Base-by-base conservation (phyloP, 2,888 invertebrate genomes). In the Pterostichus madidus region DNA sequence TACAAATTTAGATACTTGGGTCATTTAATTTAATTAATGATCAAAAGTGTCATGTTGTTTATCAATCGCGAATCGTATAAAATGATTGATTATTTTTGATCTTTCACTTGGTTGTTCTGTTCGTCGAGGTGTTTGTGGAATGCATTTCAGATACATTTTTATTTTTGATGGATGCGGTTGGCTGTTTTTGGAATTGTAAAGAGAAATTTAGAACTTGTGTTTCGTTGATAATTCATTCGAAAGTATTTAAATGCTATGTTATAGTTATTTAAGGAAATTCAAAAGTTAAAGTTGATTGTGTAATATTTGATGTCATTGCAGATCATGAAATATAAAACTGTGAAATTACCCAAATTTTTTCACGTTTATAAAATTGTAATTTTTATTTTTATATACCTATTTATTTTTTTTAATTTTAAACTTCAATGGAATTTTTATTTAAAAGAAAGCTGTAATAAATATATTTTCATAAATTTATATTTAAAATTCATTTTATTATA, bases 21-120 rank as follows among this genome's bases (percentile, higher is more conserved):
- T n/a, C 11, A 64, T 64, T 64, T 64, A 64, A 64, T 64, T 64
- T 64, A 64, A 64, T 64, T 64, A 64, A 64, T 64, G 64, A 35
- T 13, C 35, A 7, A 49, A 35, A 35, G 6, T 64, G 64, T n/a
- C 64, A 13, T n/a, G 49, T 35, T 64, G 49, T 10, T 49, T 49
- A 49, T 49, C n/a, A 32, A 64, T 64, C 13, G 32, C 13, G 35
- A 13, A n/a, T 13, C 49, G n/a, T n/a, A 13, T 10, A 49, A 39
- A 10, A 64, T 32, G 64, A 64, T 64, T 64, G 64, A 64, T 64
- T 32, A 64, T 64, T 32, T 64, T 64, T 64, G 31, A 24, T 6
- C 17, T 59, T 31, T 24, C 10, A 15, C n/a, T 8, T 52, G 8
- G 11, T 52, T 52, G 52, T 52, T 52, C 10, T n/a, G 13, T n/a